Percentiles rank a stretch among this genome's conserved stretches.
Conservation (phyloP, 2,888 invertebrate genomes). For the Ichneumoninae sp. region DNA sequence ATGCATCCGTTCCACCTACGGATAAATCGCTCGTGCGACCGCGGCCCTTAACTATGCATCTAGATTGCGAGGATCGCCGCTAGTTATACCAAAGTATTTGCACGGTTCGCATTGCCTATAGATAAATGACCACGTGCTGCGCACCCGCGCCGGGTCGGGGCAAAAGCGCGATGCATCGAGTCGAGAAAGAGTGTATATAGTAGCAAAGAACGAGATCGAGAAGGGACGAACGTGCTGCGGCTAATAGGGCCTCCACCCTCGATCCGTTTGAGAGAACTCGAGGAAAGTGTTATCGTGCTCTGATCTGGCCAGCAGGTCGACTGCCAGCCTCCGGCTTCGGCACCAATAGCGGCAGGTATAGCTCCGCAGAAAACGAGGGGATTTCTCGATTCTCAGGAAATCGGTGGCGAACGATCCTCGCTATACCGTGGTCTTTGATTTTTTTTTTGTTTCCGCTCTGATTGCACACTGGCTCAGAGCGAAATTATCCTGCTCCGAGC, state of each 20-base stretch:
- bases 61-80: slow-evolving; percentile 7
- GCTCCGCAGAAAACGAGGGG: slow-evolving; percentile 35
- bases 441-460: not conserved
- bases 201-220: slow-evolving; percentile 48
- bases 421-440: slow-evolving; percentile 14
- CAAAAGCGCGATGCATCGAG: slow-evolving; percentile 12
- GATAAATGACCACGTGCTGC: slow-evolving; percentile 4
- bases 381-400: slow-evolving; percentile 64
- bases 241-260: slow-evolving; percentile 71
- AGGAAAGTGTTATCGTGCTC: slow-evolving; percentile 63
- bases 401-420: slow-evolving; percentile 52
- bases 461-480: slow-evolving; percentile 10
- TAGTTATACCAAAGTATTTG: slow-evolving; percentile 3
- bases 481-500: not conserved
- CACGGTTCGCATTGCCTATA: not conserved
- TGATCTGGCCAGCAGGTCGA: slow-evolving; percentile 63
- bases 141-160: not conserved
- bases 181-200: slow-evolving; percentile 5
- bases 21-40: not conserved
- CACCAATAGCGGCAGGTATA: slow-evolving; percentile 22
- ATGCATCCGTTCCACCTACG: not conserved
- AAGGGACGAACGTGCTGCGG: slow-evolving; percentile 65
- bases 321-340: slow-evolving; percentile 22
- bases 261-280: slow-evolving; percentile 53
- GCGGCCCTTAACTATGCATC: slow-evolving; percentile 22